Conservation (phyloP, 2,113 vertebrate species). For the Coptodon rendalli region DNA sequence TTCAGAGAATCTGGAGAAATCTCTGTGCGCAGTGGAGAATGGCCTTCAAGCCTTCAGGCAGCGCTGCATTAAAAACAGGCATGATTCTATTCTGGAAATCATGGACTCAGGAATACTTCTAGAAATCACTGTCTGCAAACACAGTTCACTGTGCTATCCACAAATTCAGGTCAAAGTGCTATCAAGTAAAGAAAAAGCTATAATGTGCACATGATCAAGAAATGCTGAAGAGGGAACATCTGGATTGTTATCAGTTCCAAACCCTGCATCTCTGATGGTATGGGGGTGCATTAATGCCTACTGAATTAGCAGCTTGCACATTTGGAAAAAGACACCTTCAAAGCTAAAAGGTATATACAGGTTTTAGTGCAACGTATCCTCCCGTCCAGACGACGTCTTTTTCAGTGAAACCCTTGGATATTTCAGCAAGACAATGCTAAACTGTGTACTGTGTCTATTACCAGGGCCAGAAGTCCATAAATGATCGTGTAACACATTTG, state of each 20-base stretch:
- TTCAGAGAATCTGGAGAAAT: neutral
- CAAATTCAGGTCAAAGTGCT: neutral
- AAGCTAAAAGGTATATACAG: neutral
- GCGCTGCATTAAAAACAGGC: neutral
- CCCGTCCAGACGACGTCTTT: neutral
- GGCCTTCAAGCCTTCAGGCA: neutral
- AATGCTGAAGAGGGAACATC: neutral
- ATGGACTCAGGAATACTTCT: neutral
- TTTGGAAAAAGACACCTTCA: neutral
- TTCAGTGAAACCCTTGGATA: neutral
- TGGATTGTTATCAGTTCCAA: neutral
- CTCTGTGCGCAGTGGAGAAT: neutral
- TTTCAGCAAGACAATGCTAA: neutral
- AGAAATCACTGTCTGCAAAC: neutral
- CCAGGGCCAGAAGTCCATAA: neutral
- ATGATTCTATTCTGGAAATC: neutral
- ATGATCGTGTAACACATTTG: neutral
- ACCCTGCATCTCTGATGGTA: neutral
- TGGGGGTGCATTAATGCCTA: neutral
- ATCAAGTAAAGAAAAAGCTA: neutral
- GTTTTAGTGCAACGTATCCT: neutral
- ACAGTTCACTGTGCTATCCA: neutral
- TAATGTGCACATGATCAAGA: neutral
- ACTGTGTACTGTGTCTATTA: neutral
- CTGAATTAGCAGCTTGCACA: neutral